Conservation (phyloP, 2,113 vertebrate species). For the Chloropsis hardwickii region DNA sequence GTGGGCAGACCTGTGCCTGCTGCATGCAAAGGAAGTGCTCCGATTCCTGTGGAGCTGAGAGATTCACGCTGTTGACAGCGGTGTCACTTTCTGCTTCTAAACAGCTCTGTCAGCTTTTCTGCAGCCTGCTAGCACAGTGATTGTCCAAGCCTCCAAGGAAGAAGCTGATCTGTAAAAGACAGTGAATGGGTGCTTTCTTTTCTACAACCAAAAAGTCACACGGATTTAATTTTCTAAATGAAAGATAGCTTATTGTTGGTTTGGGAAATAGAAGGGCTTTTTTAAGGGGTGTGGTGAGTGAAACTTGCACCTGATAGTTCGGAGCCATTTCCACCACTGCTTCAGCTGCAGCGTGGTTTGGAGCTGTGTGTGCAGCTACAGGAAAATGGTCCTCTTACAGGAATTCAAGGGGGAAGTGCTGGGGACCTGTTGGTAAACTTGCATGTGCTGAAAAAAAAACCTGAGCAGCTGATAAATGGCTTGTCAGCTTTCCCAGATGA, state of each 20-base stretch:
- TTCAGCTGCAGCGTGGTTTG: not conserved
- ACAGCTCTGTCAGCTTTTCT: conserved; percentile 16
- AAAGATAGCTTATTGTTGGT: not conserved
- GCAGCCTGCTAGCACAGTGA: not conserved
- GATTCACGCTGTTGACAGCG: not conserved
- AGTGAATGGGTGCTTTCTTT: not conserved
- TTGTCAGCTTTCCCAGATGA: not conserved
- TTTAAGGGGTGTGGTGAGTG: not conserved
- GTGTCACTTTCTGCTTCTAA: not conserved
- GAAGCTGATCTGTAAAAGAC: not conserved
- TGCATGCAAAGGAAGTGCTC: not conserved
- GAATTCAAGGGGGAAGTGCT: not conserved
- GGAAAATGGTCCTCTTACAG: not conserved
- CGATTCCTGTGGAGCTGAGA: not conserved
- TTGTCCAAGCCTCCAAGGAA: not conserved
- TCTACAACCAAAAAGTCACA: not conserved
- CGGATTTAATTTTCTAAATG: not conserved
- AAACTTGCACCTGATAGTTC: conserved; percentile 53
- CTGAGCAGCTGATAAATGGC: not conserved
- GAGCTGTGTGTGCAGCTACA: not conserved
- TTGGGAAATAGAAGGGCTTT: not conserved
- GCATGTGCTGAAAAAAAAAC: not conserved
- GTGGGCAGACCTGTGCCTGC: not conserved
- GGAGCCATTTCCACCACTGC: not conserved
- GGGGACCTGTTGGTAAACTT: not conserved